Percentiles rank a stretch among this genome's conserved stretches.
phyloP scores from a whole-genome alignment of 2,888 invertebrate genomes.

The Heliconius aoede region DNA sequence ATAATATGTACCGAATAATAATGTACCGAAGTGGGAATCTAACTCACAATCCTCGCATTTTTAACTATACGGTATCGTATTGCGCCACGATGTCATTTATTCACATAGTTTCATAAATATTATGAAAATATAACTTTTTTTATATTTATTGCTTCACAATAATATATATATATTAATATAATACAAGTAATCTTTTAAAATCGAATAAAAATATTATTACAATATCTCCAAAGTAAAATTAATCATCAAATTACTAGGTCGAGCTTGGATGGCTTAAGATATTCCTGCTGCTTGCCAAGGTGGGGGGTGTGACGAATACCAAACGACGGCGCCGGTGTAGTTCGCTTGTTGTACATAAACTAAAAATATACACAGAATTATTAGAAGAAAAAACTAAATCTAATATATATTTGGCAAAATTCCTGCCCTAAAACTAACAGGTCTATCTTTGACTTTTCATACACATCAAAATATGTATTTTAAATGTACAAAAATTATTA shows the following conservation, averaged over 20 bases:
- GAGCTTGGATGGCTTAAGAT: conserved; percentile 60
- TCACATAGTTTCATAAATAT: no score
- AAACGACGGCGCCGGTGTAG: conserved; percentile 66
- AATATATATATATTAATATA: no score
- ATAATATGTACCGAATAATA: no score
- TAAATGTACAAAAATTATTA: no score
- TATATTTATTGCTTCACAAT: neutral
- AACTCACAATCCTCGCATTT: no score
- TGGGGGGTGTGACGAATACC: conserved; percentile 68
- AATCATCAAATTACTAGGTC: conserved; percentile 51
- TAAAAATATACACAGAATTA: conserved; percentile 47
- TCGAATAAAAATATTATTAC: conserved; percentile 13
- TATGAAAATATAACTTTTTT: no score
- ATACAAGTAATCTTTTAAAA: neutral
- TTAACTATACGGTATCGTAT: no score
- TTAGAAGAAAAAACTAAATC: neutral
- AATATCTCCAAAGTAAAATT: conserved; percentile 28
- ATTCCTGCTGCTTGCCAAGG: conserved; percentile 59
- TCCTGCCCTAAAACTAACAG: no score
- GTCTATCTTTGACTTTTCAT: no score
- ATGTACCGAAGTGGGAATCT: no score
- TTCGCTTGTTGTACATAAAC: conserved; percentile 62
- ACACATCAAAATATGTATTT: no score
- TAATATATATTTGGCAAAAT: neutral
- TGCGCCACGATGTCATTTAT: no score